Conservation (phyloP, 1,140 invertebrate species). For the Ganaspis sp. region DNA sequence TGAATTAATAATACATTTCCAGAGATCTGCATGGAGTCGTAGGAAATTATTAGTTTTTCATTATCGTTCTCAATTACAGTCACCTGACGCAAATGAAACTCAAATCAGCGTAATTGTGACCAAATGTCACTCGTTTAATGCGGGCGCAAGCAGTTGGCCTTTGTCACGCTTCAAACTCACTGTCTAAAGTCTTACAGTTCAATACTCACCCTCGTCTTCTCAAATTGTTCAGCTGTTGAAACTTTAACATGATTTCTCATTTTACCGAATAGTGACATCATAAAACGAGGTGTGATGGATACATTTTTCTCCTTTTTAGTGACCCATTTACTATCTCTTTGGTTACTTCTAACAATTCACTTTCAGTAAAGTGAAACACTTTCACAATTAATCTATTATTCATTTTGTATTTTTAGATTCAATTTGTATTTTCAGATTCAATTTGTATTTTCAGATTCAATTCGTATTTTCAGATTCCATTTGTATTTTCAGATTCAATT, state of each 20-base stretch:
- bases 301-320: background rate
- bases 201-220: background rate
- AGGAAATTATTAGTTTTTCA: constrained; percentile 71
- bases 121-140: constrained; percentile 64
- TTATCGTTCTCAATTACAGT: constrained; percentile 70
- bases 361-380: background rate
- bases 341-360: too few species aligned
- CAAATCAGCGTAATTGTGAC: constrained; percentile 72
- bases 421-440: too few species aligned
- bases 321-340: background rate
- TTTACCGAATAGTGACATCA: constrained; percentile 8
- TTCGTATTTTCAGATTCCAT: too few species aligned
- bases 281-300: background rate
- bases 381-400: too few species aligned
- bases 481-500: too few species aligned
- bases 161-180: constrained; percentile 28
- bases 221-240: background rate
- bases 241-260: background rate
- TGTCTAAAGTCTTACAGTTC: constrained; percentile 11
- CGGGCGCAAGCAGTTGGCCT: constrained; percentile 47
- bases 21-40: constrained; percentile 46
- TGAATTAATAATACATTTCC: too few species aligned
- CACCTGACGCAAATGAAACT: constrained; percentile 72
- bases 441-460: too few species aligned
- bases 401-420: too few species aligned